Base-by-base conservation (phyloP, 2,797 vertebrate species). In the Craterocephalus amniculus region DNA sequence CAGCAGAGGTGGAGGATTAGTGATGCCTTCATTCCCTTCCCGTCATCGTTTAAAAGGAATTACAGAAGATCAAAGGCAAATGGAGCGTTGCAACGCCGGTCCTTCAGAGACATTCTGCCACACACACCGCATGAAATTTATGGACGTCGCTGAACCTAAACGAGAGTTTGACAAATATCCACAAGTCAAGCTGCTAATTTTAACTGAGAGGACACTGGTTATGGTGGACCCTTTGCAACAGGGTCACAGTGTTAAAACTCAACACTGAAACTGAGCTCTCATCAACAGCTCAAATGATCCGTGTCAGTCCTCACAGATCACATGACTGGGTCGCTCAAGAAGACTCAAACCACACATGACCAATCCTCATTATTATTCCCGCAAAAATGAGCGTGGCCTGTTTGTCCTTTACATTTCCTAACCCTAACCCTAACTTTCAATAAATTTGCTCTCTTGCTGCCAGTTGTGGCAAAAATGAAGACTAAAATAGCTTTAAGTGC, bases 201-300 rank as follows among this genome's bases (percentile, higher is more conserved):
- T 90, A 91, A 86, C 79, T 24, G 57, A 70, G 62, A 65, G 61
- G 73, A 58, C 64, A 59, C 61, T 74, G 83, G 83, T 81, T 79
- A 77, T 75, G 83, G 79, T 3, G 24, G 71, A 76, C 59, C 65
- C 78, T 72, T 52, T 77, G 80, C 78, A 64, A 64, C 75, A 67
- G 69, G 84, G 81, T 90, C 84, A 89, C 5, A 12, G 74, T 66
- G 78, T 88, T 78, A 89, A 84, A 91, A 82, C 87, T 80, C 89
- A 83, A 77, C 85, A 72, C 84, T 87, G 86, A 87, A 87, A 89
- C 80, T 43, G 61, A 87, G 84, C 61, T 52, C 83, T 76, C 84
- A 76, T 78, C 72, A 73, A 65, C 76, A 70, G 83, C 80, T 88
- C 87, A 72, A 76, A 78, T 83, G 78, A 84, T 83, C 78, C 72